Conservation (phyloP, 2,888 invertebrate species). For the Leucophora obtusa region DNA sequence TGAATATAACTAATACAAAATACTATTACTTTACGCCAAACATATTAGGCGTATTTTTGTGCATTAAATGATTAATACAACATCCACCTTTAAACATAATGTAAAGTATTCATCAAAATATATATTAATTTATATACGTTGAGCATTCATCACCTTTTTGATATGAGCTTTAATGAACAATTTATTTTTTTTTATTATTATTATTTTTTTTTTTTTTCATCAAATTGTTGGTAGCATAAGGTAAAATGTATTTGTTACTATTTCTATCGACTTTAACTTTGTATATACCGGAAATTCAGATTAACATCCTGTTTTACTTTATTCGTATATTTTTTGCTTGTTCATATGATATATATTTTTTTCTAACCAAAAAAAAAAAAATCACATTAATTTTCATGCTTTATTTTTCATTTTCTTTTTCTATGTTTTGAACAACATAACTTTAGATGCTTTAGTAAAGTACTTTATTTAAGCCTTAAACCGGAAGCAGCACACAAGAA, state of each 20-base stretch:
- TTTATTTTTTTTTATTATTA: not conserved
- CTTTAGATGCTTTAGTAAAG: slow-evolving; percentile 48
- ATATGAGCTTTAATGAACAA: not conserved
- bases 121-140: not conserved
- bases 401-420: slow-evolving; percentile 29
- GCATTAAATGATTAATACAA: no score
- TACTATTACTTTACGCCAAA: no score
- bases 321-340: not conserved
- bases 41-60: no score
- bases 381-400: slow-evolving; percentile 45
- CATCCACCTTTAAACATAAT: no score
- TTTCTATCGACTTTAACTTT: slow-evolving; percentile 25
- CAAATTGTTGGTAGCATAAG: not conserved
- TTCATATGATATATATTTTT: not conserved
- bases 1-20: no score
- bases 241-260: not conserved
- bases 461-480: slow-evolving; percentile 48
- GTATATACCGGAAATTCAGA: slow-evolving; percentile 36
- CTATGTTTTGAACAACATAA: slow-evolving; percentile 28
- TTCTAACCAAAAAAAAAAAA: slow-evolving; percentile 29
- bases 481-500: slow-evolving; percentile 40
- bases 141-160: not conserved
- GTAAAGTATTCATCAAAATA: no score
- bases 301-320: slow-evolving; percentile 45
- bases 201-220: not conserved